Evolutionary conservation across 64 coral and sea anemone genomes (phyloP), one percentile per base, ranked within the genome.

Genomic region (Porites lutea): DNA sequence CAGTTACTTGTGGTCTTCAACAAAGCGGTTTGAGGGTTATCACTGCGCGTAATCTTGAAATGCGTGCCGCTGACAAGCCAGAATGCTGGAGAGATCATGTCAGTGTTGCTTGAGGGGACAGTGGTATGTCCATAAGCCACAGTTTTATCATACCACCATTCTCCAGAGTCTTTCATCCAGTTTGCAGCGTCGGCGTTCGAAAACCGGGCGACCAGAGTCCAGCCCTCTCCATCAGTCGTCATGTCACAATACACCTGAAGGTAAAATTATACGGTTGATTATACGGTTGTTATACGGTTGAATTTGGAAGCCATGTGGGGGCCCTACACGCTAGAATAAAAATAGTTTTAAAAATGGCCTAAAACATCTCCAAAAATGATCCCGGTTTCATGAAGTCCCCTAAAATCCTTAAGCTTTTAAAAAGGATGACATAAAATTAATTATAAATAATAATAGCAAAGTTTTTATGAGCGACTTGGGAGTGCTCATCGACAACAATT

Each of bases 141-240:
- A 2, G 45, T 48, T 19, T 27, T 21, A 53, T 82, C 89, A 47
- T 83, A 91, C 89, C 79, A 91, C 89, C 89, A 83, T 11, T 12
- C 3, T 48, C 88, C 74, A 55, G 63, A 54, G 57, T 20, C 45
- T 52, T 48, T 21, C 89, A 91, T 91, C 90, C 90, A 92, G 59
- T 92, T 92, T 20, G 83, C 82, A 19, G 67, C 54, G 70, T 92
- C 90, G 45, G 12, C 61, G 80, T 92, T 92, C 46, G 90, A 92
- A 45, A 92, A 92, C 0, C 89, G 89, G 55, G 78, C 66, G 3
- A 74, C 58, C 2, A 91, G 76, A 37, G 46, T 91, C 89, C 89
- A 91, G 11, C 89, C 78, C 19, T 75, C 3, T 13, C 73, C 73
- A 52, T 75, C 5, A 19, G 4, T 75, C 6, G 73, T 51, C 73